phyloP scores from a whole-genome alignment of 2,888 invertebrate species.

The Nysson spinosus region DNA sequence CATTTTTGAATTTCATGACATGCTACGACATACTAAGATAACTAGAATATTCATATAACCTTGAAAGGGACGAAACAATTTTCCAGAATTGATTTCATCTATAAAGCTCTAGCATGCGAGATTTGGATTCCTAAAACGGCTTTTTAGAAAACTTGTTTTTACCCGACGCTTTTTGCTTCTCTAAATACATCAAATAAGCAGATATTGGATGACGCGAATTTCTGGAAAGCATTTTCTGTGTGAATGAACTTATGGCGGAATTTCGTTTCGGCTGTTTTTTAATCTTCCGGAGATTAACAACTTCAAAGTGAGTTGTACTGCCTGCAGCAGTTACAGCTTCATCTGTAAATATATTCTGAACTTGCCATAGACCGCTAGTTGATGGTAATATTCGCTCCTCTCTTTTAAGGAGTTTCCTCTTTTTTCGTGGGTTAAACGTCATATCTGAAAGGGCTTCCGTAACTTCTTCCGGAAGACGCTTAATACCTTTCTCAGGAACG shows the following conservation, averaged over 20 bases:
- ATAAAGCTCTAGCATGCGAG: too few species aligned
- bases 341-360: background rate
- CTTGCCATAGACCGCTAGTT: too few species aligned
- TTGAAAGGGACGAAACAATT: too few species aligned
- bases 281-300: conserved; percentile 60
- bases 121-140: background rate
- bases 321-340: conserved; percentile 54
- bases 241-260: conserved; percentile 47
- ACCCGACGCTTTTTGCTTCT: conserved; percentile 61
- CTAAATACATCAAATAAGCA: conserved; percentile 62
- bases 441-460: conserved; percentile 60
- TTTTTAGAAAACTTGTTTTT: conserved; percentile 25
- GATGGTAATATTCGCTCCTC: conserved; percentile 45
- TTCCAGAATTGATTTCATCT: too few species aligned
- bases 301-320: conserved; percentile 67
- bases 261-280: conserved; percentile 55
- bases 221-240: conserved; percentile 65
- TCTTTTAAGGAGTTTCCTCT: conserved; percentile 33
- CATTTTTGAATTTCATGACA: too few species aligned
- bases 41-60: too few species aligned
- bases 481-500: conserved; percentile 31
- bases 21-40: too few species aligned
- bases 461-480: conserved; percentile 62
- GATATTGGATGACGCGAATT: conserved; percentile 64
- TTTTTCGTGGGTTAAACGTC: conserved; percentile 27